Evolutionary conservation across 2,888 invertebrate species (phyloP).

Genomic region (Antheraea assamensis): DNA sequence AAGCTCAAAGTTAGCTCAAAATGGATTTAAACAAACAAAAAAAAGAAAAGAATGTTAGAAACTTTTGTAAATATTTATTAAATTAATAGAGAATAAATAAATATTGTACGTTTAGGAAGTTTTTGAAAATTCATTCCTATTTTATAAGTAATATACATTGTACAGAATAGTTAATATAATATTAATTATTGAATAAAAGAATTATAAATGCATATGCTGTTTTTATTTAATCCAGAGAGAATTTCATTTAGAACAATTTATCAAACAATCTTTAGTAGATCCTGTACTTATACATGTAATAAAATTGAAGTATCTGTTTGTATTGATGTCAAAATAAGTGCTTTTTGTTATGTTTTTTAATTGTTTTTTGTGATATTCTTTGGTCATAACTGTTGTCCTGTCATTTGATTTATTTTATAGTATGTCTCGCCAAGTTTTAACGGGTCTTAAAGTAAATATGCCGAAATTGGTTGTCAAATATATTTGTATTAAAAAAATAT

Average conservation of each 20-base stretch:
- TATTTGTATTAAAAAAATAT: too few species aligned
- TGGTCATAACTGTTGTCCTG: too few species aligned
- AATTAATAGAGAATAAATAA: slow-evolving; percentile 38
- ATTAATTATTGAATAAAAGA: slow-evolving; percentile 19
- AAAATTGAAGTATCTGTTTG: too few species aligned
- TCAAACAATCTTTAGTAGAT: not conserved
- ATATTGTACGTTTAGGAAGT: slow-evolving; percentile 31
- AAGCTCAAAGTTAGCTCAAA: slow-evolving; percentile 81
- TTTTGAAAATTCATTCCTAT: slow-evolving; percentile 66
- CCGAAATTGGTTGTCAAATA: too few species aligned
- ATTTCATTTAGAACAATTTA: not conserved
- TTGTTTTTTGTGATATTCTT: too few species aligned
- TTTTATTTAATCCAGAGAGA: not conserved
- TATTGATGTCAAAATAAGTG: too few species aligned
- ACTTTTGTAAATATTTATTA: slow-evolving; percentile 64
- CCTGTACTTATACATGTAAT: too few species aligned
- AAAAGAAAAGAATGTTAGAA: slow-evolving; percentile 33
- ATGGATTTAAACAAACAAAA: slow-evolving; percentile 42
- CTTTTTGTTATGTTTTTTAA: too few species aligned
- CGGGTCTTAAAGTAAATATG: too few species aligned
- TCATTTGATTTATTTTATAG: too few species aligned
- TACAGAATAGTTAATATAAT: slow-evolving; percentile 27
- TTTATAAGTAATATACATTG: slow-evolving; percentile 60
- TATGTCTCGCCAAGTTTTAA: too few species aligned
- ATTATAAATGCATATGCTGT: slow-evolving; percentile 14